Percentiles rank a stretch among this genome's conserved stretches.
Evolutionary conservation across 1,140 invertebrate genomes (phyloP).

Genomic region (Zaprionus ornatus): DNA sequence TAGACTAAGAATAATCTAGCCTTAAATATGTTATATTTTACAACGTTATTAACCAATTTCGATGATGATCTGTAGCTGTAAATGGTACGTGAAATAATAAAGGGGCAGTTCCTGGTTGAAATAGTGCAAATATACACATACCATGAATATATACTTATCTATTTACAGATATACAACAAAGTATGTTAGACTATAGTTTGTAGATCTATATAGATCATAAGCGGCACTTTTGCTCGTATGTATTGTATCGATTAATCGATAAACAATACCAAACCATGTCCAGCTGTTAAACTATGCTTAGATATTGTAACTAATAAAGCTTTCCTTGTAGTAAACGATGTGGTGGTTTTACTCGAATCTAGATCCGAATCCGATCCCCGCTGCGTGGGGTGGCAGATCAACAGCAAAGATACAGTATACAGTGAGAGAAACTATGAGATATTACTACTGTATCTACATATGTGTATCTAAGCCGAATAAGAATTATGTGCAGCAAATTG

Average conservation of each 20-base stretch:
- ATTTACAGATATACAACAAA: conserved; percentile 45
- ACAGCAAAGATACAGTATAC: conserved; percentile 22
- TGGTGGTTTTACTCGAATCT: conserved; percentile 12
- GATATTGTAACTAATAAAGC: conserved; percentile 57
- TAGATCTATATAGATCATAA: conserved; percentile 35
- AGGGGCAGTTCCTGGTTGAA: conserved; percentile 79
- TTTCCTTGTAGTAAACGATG: conserved; percentile 64
- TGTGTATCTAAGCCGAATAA: conserved; percentile 30
- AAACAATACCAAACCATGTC: conserved; percentile 9
- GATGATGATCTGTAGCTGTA: conserved; percentile 10
- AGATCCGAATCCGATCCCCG: neutral
- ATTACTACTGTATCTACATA: neutral
- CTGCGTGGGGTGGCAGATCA: conserved; percentile 1
- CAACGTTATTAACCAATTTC: neutral
- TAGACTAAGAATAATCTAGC: conserved; percentile 14
- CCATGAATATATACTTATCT: conserved; percentile 34
- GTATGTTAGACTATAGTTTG: conserved; percentile 25
- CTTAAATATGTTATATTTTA: conserved; percentile 5
- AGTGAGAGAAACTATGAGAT: conserved; percentile 32
- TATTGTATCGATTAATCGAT: conserved; percentile 8
- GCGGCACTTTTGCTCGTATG: conserved; percentile 16
- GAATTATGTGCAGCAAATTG: conserved; percentile 73
- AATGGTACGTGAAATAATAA: conserved; percentile 22
- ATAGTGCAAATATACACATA: conserved; percentile 74
- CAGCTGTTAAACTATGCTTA: conserved; percentile 35